These are phyloP conservation scores for Zoanthus solanderi DNA, from an alignment of 92 coral and sea anemone genomes.

Conservation along the genomic window DNA sequence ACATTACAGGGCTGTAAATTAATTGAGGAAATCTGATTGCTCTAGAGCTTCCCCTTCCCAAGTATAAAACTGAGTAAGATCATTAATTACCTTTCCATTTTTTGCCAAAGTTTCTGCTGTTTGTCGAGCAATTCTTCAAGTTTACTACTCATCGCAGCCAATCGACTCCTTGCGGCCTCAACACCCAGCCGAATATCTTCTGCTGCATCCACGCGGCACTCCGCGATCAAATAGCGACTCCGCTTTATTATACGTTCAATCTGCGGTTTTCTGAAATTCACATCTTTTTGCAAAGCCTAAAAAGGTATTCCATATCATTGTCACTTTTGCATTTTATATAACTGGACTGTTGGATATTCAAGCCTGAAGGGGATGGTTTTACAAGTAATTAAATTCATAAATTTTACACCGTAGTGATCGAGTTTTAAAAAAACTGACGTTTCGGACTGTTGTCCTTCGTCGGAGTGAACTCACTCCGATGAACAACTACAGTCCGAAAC, in stretches of 20 bases:
- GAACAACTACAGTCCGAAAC: no score
- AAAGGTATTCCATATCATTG: not conserved
- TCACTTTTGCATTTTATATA: not conserved
- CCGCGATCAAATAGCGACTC: slow-evolving; percentile 81
- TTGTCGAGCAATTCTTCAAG: slow-evolving; percentile 74
- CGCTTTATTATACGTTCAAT: slow-evolving; percentile 89
- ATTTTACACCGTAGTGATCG: no score
- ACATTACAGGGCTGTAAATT: no score
- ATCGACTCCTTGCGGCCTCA: slow-evolving; percentile 80
- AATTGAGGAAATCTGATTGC: no score
- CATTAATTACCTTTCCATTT: slow-evolving; percentile 60
- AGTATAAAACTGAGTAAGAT: not conserved
- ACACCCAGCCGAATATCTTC: slow-evolving; percentile 78
- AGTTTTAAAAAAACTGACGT: no score
- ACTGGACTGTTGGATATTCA: not conserved
- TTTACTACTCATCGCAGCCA: slow-evolving; percentile 71
- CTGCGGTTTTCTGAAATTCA: slow-evolving; percentile 78
- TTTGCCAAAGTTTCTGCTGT: slow-evolving; percentile 72
- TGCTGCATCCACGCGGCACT: slow-evolving; percentile 66
- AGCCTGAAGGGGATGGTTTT: no score
- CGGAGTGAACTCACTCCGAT: no score
- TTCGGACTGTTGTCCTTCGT: no score
- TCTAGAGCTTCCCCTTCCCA: no score
- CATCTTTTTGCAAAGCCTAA: slow-evolving; percentile 84
- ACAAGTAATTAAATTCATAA: no score